These are phyloP conservation scores for Crotalus helleri DNA, from an alignment of 2,113 vertebrate genomes.

Conservation along the genomic window DNA sequence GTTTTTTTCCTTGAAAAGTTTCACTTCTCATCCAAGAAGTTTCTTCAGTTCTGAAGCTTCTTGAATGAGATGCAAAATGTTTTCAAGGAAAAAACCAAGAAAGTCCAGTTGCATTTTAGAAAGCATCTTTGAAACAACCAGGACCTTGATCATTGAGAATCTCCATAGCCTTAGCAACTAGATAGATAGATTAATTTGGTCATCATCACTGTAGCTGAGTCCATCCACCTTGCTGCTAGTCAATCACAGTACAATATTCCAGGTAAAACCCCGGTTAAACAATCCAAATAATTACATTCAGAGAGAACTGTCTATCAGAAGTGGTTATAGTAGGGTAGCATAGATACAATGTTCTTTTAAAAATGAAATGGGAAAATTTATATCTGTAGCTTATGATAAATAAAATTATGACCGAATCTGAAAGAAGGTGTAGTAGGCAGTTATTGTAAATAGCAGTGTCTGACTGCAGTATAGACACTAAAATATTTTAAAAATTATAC, in stretches of 20 bases:
- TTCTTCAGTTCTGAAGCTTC: not conserved
- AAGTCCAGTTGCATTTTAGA: not conserved
- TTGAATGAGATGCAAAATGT: not conserved
- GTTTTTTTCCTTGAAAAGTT: not conserved
- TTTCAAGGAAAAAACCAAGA: not conserved
- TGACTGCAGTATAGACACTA: not conserved
- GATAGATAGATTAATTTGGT: not conserved
- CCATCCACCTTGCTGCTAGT: not conserved
- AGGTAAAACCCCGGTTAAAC: not conserved
- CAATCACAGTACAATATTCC: not conserved
- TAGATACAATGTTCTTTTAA: not conserved
- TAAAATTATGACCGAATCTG: not conserved
- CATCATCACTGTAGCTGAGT: not conserved
- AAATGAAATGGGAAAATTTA: not conserved
- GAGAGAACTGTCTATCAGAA: not conserved
- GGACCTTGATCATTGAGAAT: not conserved
- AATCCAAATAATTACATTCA: not conserved
- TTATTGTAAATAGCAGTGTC: not conserved
- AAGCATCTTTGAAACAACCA: not conserved
- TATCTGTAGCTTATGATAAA: not conserved
- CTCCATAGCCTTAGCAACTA: not conserved
- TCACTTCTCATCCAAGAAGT: not conserved
- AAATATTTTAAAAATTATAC: not conserved
- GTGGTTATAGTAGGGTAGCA: not conserved
- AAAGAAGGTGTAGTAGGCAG: not conserved